phyloP scores from a whole-genome alignment of 2,797 vertebrate genomes.

The Helostoma temminkii region DNA sequence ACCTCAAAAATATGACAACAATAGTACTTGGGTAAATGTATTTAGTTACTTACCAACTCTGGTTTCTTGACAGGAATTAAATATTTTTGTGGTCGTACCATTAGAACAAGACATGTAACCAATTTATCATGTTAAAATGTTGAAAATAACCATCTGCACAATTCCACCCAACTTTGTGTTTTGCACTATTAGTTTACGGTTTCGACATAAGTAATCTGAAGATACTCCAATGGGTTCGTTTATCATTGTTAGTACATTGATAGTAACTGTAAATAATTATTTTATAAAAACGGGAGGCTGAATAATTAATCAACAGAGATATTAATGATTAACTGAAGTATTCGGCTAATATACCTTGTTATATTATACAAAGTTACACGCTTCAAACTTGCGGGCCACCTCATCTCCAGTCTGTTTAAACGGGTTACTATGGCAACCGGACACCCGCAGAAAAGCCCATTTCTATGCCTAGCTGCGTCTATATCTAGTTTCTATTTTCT shows the following conservation, averaged over 20 bases:
- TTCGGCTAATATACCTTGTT: not conserved
- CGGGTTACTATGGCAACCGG: constrained; percentile 67
- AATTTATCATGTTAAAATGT: too few relatives aligned
- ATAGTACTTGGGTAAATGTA: too few relatives aligned
- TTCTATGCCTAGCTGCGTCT: not conserved
- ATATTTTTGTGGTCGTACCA: not conserved
- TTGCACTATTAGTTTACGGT: too few relatives aligned
- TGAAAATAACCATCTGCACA: too few relatives aligned
- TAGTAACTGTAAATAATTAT: too few relatives aligned
- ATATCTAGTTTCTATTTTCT: not conserved
- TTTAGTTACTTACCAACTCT: too few relatives aligned
- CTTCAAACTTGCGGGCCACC: not conserved
- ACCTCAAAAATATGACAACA: too few relatives aligned
- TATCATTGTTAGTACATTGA: too few relatives aligned
- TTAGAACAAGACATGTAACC: not conserved
- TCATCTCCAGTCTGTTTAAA: constrained; percentile 24
- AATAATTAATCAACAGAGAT: not conserved
- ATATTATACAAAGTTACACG: not conserved
- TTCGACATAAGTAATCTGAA: too few relatives aligned
- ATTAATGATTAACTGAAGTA: not conserved
- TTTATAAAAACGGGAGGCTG: too few relatives aligned
- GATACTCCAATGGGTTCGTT: too few relatives aligned
- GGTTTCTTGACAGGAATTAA: not conserved
- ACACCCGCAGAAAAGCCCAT: not conserved
- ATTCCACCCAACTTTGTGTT: too few relatives aligned